Evolutionary conservation across 1,140 invertebrate species (phyloP).

Genomic region (Anastrepha ludens): DNA sequence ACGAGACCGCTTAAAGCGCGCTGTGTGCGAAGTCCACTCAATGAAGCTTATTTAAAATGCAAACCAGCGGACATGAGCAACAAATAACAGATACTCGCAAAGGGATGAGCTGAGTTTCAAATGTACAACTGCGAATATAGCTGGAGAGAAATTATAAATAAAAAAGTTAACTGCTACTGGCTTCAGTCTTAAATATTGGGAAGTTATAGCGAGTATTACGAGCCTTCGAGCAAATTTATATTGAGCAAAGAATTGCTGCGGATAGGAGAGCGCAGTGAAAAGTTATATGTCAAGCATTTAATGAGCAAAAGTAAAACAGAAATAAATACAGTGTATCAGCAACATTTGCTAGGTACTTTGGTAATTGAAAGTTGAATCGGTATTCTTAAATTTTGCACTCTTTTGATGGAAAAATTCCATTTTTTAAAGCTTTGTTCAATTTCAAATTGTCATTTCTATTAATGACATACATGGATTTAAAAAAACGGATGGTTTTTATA

Average conservation of each 20-base stretch:
- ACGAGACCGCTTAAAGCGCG: neutral
- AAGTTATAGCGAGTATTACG: slow-evolving; percentile 1
- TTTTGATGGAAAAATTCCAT: no score
- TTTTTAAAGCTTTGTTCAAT: no score
- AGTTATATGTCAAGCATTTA: neutral
- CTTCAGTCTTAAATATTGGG: neutral
- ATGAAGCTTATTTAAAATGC: slow-evolving; percentile 6
- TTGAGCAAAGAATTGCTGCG: neutral
- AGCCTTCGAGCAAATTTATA: neutral
- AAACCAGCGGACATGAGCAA: slow-evolving; percentile 22
- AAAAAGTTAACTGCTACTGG: neutral
- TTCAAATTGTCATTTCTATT: no score
- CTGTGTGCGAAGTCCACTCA: neutral
- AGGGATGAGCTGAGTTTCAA: neutral
- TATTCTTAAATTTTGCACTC: no score
- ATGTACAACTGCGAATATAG: neutral
- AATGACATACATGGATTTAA: no score
- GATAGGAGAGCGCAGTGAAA: neutral
- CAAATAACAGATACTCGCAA: neutral
- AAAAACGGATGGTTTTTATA: no score
- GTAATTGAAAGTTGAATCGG: no score
- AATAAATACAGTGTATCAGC: no score
- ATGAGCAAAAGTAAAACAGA: neutral
- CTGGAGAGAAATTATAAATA: neutral
- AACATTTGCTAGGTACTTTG: no score